phyloP scores from a whole-genome alignment of 2,888 invertebrate genomes.

The Lithophane socia region DNA sequence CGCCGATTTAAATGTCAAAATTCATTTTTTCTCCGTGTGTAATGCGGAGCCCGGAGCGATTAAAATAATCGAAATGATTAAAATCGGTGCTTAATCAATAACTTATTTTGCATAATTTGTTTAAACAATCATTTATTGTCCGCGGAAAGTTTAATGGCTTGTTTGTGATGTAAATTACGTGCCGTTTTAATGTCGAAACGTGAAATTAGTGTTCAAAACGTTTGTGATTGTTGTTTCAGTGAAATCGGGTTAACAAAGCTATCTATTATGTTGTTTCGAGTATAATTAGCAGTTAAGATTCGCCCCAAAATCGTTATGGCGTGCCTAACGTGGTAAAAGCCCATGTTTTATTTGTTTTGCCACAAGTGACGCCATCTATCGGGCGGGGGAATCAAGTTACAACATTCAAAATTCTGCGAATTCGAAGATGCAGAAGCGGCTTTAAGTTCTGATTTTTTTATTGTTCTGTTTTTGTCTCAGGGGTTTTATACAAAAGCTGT shows the following conservation, averaged over 20 bases:
- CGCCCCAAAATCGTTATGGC: slow-evolving; percentile 62
- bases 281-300: slow-evolving; percentile 78
- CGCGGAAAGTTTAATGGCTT: slow-evolving; percentile 60
- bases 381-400: slow-evolving; percentile 56
- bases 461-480: slow-evolving; percentile 12
- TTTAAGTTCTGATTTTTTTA: slow-evolving; percentile 1
- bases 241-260: slow-evolving; percentile 77
- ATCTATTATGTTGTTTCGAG: slow-evolving; percentile 75
- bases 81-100: slow-evolving; percentile 54
- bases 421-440: slow-evolving; percentile 9
- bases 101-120: slow-evolving; percentile 61
- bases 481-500: slow-evolving; percentile 14
- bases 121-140: slow-evolving; percentile 58
- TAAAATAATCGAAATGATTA: slow-evolving; percentile 49
- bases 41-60: slow-evolving; percentile 13
- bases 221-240: slow-evolving; percentile 70
- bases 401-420: slow-evolving; percentile 52
- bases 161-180: slow-evolving; percentile 66
- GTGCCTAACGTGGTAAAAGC: slow-evolving; percentile 64
- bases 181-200: slow-evolving; percentile 58
- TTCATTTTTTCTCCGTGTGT: slow-evolving; percentile 12
- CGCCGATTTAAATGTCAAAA: slow-evolving; percentile 32
- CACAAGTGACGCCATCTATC: slow-evolving; percentile 83
- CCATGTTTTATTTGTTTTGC: slow-evolving; percentile 75
- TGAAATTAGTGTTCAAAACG: slow-evolving; percentile 64